Evolutionary conservation across 2,113 vertebrate genomes (phyloP).

Genomic region (Semnopithecus entellus): DNA sequence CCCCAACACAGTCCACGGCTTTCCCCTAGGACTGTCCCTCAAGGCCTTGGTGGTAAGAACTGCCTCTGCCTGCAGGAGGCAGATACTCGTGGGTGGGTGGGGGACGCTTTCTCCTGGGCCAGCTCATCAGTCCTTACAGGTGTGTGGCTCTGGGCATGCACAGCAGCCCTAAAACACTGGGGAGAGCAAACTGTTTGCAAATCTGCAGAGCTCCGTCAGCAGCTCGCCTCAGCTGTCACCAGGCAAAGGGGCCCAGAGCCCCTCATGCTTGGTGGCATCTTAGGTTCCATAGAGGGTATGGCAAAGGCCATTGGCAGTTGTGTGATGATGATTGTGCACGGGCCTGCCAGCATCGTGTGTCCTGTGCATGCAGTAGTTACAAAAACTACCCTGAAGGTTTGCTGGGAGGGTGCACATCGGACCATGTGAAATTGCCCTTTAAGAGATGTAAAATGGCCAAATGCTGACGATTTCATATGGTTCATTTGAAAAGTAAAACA

Average conservation of each 20-base stretch:
- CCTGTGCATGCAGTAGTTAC: accelerated
- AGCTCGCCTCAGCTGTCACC: background rate
- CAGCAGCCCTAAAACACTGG: background rate
- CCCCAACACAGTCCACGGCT: accelerated
- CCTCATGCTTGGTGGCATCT: accelerated
- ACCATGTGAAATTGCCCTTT: background rate
- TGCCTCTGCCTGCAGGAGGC: background rate
- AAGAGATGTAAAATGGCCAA: background rate
- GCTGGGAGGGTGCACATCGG: accelerated
- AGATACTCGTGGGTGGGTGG: accelerated
- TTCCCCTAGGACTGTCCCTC: background rate
- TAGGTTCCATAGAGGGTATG: background rate
- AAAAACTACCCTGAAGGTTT: background rate
- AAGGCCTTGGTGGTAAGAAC: too few relatives aligned
- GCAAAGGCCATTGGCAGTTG: accelerated
- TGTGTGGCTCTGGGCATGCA: background rate
- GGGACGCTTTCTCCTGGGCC: accelerated
- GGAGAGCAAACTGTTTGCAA: too few relatives aligned
- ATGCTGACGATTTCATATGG: accelerated
- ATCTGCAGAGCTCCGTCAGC: background rate
- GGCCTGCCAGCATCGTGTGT: accelerated
- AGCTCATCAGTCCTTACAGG: accelerated
- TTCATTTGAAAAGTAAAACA: background rate
- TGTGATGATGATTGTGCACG: accelerated
- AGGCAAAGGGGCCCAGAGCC: background rate